Percentiles rank a stretch among this genome's conserved stretches.
Evolutionary conservation across 2,113 vertebrate species (phyloP).

Genomic region (Alaudala cheleensis): DNA sequence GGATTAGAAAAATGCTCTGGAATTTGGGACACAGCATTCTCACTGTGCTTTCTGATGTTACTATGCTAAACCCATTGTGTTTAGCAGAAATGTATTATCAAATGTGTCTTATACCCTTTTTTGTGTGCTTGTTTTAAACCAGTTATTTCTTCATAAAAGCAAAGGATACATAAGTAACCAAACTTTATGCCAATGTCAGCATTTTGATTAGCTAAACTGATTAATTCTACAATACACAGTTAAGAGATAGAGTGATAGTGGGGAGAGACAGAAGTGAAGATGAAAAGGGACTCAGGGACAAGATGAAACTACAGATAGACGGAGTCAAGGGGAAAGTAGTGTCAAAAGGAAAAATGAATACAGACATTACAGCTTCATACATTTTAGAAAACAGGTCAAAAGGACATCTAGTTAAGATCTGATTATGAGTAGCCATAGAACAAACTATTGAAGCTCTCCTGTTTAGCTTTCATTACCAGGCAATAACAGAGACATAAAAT

Average conservation of each 20-base stretch:
- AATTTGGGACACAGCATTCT: conserved; percentile 18
- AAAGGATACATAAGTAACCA: neutral
- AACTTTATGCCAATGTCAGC: conserved; percentile 7
- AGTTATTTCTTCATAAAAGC: conserved; percentile 16
- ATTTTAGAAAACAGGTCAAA: conserved; percentile 8
- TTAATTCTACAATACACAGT: conserved; percentile 8
- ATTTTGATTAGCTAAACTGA: conserved; percentile 35
- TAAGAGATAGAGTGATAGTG: neutral
- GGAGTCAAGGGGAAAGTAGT: neutral
- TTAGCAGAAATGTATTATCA: neutral
- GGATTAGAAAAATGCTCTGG: neutral
- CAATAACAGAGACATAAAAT: conserved; percentile 13
- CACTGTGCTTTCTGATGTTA: neutral
- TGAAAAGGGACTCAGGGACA: conserved; percentile 15
- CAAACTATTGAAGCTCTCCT: conserved; percentile 13
- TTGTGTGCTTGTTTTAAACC: neutral
- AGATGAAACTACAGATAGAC: neutral
- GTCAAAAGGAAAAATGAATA: neutral
- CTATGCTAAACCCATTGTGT: neutral
- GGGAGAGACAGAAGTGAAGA: conserved; percentile 3
- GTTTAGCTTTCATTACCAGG: conserved; percentile 47
- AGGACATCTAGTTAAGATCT: neutral
- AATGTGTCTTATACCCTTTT: neutral
- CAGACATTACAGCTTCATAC: neutral
- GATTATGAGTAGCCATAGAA: neutral